Evolutionary conservation across 2,888 invertebrate genomes (phyloP).

Genomic region (Cerceris ruficornis): DNA sequence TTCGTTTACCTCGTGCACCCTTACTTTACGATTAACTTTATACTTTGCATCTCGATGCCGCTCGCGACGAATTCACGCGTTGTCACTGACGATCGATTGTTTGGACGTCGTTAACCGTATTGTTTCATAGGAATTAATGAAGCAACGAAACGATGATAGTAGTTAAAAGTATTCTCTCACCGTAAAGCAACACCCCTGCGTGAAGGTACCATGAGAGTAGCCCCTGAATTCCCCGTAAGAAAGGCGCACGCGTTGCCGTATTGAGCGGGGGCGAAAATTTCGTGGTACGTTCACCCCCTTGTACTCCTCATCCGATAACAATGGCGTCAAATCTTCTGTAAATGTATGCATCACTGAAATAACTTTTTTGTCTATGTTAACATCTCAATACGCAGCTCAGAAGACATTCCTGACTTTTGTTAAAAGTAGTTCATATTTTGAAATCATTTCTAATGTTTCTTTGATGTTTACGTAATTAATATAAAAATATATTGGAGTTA

Average conservation of each 20-base stretch:
- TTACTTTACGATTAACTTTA: no score
- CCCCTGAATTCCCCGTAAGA: constrained; percentile 33
- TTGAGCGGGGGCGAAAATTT: constrained; percentile 60
- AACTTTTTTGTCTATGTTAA: not conserved
- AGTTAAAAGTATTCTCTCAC: constrained; percentile 48
- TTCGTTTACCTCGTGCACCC: no score
- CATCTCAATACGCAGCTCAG: no score
- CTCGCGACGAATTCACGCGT: no score
- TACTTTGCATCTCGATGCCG: no score
- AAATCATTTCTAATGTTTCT: no score
- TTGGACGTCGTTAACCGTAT: not conserved
- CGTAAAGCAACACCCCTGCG: constrained; percentile 47
- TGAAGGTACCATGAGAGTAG: constrained; percentile 46
- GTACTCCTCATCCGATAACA: constrained; percentile 9
- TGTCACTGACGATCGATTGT: not conserved
- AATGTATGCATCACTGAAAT: not conserved
- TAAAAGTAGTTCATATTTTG: no score
- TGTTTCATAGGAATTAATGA: not conserved
- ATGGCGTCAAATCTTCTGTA: constrained; percentile 5
- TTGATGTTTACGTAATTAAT: no score
- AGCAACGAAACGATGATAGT: constrained; percentile 12
- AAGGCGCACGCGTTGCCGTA: constrained; percentile 69
- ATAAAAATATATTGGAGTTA: no score
- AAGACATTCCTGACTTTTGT: no score
- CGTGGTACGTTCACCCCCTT: constrained; percentile 4